Conservation (phyloP, 1,140 invertebrate species). For the Atta colombica region DNA sequence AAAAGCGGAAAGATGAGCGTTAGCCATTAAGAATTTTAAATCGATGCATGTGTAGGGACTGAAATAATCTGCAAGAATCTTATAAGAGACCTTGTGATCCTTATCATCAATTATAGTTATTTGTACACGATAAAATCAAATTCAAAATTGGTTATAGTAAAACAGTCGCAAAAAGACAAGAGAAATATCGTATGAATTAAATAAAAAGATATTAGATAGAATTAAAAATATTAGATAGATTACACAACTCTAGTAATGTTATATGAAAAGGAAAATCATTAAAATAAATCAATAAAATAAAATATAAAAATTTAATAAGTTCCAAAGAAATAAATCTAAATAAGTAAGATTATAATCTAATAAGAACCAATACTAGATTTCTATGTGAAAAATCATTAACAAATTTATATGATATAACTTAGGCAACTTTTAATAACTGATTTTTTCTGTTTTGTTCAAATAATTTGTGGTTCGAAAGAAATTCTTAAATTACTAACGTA, state of each 20-base stretch:
- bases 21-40: constrained; percentile 8
- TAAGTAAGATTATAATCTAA: too few relatives aligned
- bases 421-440: neutral
- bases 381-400: neutral
- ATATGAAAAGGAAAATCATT: neutral
- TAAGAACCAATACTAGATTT: too few relatives aligned
- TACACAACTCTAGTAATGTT: neutral
- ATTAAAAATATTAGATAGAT: neutral
- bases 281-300: too few relatives aligned
- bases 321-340: too few relatives aligned
- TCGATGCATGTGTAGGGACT: neutral
- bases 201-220: neutral
- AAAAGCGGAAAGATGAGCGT: constrained; percentile 6
- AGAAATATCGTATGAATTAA: neutral
- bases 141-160: neutral
- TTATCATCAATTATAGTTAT: neutral
- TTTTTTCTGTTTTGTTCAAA: neutral
- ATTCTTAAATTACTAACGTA: neutral
- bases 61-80: neutral
- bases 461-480: neutral
- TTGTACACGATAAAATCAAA: neutral
- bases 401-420: neutral
- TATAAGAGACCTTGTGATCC: neutral
- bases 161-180: neutral
- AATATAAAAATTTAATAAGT: too few relatives aligned